Conservation (phyloP, 2,888 invertebrate species). For the Drosophila acutilabella region DNA sequence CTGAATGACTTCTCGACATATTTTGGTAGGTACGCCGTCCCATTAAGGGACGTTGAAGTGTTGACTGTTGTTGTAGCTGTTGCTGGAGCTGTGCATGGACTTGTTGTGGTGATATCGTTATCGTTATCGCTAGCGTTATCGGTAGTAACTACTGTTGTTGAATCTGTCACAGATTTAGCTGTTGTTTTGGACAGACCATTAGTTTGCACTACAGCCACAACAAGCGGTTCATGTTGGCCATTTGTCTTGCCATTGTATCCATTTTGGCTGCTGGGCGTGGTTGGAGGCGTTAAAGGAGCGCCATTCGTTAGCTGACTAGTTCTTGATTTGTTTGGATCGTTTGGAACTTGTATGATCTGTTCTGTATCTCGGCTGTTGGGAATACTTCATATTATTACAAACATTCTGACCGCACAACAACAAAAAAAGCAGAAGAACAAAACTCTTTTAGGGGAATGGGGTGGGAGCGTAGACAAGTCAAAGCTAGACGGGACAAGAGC, state of each 20-base stretch:
- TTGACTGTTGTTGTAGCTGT: slow-evolving; percentile 33
- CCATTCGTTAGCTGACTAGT: slow-evolving; percentile 51
- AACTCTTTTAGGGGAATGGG: slow-evolving; percentile 24
- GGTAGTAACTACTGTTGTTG: slow-evolving; percentile 12
- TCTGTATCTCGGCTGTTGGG: slow-evolving; percentile 77
- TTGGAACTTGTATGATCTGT: slow-evolving; percentile 67
- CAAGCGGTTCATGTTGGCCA: slow-evolving; percentile 37
- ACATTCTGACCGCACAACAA: slow-evolving; percentile 23
- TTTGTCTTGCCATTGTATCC: slow-evolving; percentile 21
- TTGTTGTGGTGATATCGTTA: slow-evolving; percentile 19
- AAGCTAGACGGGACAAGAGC: slow-evolving; percentile 9
- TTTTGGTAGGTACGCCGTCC: slow-evolving; percentile 83
- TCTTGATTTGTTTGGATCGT: slow-evolving; percentile 52
- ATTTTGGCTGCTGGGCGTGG: slow-evolving; percentile 29
- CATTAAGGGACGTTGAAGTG: slow-evolving; percentile 65
- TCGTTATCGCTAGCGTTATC: neutral
- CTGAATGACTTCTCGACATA: slow-evolving; percentile 85
- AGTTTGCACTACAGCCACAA: slow-evolving; percentile 1
- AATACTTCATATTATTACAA: slow-evolving; percentile 72
- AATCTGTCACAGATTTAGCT: slow-evolving; percentile 4
- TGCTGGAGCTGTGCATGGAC: slow-evolving; percentile 9
- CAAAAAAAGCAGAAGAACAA: slow-evolving; percentile 7
- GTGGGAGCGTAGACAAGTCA: neutral
- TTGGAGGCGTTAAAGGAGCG: slow-evolving; percentile 45
- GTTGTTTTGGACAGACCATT: slow-evolving; percentile 39